Evolutionary conservation across 2,888 invertebrate genomes (phyloP).

Genomic region (Eupithecia tripunctaria): DNA sequence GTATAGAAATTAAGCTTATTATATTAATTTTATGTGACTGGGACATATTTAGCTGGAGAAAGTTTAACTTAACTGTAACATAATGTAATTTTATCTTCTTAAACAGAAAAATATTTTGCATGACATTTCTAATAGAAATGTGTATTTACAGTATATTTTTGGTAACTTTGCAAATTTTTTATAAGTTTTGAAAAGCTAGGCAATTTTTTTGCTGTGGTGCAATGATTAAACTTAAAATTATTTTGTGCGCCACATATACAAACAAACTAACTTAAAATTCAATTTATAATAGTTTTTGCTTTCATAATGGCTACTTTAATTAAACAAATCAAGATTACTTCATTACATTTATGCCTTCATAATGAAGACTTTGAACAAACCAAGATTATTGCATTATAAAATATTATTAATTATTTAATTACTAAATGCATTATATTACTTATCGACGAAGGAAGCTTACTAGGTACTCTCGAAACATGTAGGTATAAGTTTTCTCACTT

Average conservation of each 20-base stretch:
- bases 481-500: background rate
- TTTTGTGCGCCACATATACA: background rate
- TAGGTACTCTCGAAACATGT: background rate
- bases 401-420: background rate
- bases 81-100: background rate
- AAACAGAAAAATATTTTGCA: background rate
- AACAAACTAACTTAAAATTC: background rate
- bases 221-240: background rate
- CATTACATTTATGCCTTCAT: background rate
- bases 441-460: background rate
- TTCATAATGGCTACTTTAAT: background rate
- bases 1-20: background rate
- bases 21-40: background rate
- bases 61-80: background rate
- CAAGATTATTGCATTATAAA: background rate
- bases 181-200: background rate
- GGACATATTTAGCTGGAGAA: background rate
- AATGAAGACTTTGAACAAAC: background rate
- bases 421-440: background rate
- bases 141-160: background rate
- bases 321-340: background rate
- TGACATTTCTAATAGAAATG: background rate
- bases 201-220: background rate
- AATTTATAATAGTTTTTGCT: background rate
- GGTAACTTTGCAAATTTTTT: background rate